A percentile compares a stretch with the other conserved stretches of the same genome.
These are phyloP conservation scores for Ochotona curzoniae DNA, from an alignment of 2,113 vertebrate species.

Conservation along the genomic window DNA sequence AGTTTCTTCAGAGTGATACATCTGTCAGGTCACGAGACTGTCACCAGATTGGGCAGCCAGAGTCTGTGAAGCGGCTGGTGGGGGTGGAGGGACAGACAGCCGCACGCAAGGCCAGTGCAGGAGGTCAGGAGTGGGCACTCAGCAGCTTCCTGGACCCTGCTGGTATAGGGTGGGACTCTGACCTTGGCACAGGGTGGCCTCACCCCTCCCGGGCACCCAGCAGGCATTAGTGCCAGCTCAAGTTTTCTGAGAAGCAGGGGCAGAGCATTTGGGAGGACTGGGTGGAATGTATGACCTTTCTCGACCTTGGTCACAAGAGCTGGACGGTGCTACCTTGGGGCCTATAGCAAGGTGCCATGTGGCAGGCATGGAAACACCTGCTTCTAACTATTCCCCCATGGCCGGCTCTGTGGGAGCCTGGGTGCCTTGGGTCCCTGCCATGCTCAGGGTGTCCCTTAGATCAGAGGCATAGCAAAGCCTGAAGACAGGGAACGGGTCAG, in stretches of 20 bases:
- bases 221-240: not conserved
- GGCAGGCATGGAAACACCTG: not conserved
- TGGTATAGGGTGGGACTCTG: not conserved
- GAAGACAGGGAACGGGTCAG: too few relatives aligned
- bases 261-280: not conserved
- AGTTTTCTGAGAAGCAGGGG: not conserved
- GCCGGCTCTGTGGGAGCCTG: not conserved
- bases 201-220: rapidly evolving
- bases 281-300: not conserved
- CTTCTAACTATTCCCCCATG: not conserved
- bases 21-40: not conserved
- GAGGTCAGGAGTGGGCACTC: not conserved
- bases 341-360: too few relatives aligned
- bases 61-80: not conserved
- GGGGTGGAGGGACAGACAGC: not conserved
- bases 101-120: not conserved
- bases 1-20: not conserved
- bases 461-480: not conserved
- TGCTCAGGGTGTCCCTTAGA: not conserved
- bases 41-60: not conserved
- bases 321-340: not conserved
- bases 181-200: not conserved
- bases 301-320: not conserved
- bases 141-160: not conserved
- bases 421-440: not conserved